Evolutionary conservation across 2,888 invertebrate genomes (phyloP).

Genomic region (Agrochola lychnidis): DNA sequence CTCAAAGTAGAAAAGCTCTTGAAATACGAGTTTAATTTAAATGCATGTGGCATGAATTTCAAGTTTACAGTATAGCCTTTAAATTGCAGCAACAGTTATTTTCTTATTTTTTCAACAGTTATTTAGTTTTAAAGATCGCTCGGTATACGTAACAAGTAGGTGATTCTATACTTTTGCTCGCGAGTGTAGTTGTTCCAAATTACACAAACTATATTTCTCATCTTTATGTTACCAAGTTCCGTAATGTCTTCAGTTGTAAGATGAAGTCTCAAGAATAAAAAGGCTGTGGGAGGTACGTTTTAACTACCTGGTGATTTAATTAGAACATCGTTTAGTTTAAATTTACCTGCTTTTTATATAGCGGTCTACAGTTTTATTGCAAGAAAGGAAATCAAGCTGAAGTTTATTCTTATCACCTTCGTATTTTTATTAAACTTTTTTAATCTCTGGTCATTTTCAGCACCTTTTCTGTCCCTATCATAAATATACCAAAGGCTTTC

Average conservation of each 20-base stretch:
- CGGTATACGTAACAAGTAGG: no score
- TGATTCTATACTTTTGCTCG: no score
- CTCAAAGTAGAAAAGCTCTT: no score
- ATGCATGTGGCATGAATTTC: no score
- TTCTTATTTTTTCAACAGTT: no score
- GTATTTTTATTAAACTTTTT: conserved; percentile 18
- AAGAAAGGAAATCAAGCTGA: not conserved
- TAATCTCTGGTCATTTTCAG: conserved; percentile 6
- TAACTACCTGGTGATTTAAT: conserved; percentile 49
- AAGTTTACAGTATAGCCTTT: no score
- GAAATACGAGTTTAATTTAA: no score
- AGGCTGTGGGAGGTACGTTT: conserved; percentile 19
- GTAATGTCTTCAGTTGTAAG: not conserved
- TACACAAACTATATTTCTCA: not conserved
- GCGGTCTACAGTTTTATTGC: conserved; percentile 23
- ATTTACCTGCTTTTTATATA: conserved; percentile 15
- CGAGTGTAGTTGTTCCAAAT: not conserved
- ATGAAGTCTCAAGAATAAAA: conserved; percentile 45
- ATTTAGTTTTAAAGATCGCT: no score
- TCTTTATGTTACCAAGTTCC: conserved; percentile 11
- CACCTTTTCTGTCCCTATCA: not conserved
- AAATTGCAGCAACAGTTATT: no score
- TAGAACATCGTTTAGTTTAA: conserved; percentile 50
- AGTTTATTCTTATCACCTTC: not conserved
- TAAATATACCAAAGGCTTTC: conserved; percentile 9